Conservation (phyloP, 2,888 invertebrate species). For the Lepidocyrtoides sp. region DNA sequence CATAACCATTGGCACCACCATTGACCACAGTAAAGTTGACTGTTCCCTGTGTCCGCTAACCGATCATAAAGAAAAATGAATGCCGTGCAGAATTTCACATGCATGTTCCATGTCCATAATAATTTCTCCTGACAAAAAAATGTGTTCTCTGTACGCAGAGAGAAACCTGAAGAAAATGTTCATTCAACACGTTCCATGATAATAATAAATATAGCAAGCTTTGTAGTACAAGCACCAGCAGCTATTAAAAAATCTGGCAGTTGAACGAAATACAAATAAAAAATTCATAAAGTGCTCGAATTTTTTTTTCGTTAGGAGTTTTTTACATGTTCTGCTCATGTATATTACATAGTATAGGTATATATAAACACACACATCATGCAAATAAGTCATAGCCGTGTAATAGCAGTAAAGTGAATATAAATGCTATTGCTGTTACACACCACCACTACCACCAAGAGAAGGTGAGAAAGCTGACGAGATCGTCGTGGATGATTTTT, state of each 20-base stretch:
- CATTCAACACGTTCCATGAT: constrained; percentile 67
- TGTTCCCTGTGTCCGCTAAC: not conserved
- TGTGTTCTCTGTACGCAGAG: not conserved
- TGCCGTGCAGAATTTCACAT: constrained; percentile 53
- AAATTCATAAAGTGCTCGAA: constrained; percentile 59
- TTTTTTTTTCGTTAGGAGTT: not conserved
- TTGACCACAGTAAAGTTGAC: not conserved
- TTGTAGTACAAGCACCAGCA: not conserved
- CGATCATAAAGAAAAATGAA: constrained; percentile 33
- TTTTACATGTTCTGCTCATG: constrained; percentile 47
- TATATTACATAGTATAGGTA: not conserved
- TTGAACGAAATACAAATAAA: constrained; percentile 58
- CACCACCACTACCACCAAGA: too few species aligned
- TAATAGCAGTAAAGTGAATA: constrained; percentile 24
- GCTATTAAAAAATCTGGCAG: constrained; percentile 32
- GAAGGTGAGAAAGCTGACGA: constrained; percentile 70
- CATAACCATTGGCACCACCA: not conserved
- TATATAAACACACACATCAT: not conserved
- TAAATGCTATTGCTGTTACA: not conserved
- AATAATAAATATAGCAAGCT: constrained; percentile 13
- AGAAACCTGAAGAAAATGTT: constrained; percentile 36
- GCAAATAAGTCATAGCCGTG: not conserved
- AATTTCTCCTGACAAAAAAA: constrained; percentile 46
- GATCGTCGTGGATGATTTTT: constrained; percentile 39
- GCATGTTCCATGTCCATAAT: constrained; percentile 62